Evolutionary conservation across 2,113 vertebrate genomes (phyloP).

Genomic region (Strix uralensis): DNA sequence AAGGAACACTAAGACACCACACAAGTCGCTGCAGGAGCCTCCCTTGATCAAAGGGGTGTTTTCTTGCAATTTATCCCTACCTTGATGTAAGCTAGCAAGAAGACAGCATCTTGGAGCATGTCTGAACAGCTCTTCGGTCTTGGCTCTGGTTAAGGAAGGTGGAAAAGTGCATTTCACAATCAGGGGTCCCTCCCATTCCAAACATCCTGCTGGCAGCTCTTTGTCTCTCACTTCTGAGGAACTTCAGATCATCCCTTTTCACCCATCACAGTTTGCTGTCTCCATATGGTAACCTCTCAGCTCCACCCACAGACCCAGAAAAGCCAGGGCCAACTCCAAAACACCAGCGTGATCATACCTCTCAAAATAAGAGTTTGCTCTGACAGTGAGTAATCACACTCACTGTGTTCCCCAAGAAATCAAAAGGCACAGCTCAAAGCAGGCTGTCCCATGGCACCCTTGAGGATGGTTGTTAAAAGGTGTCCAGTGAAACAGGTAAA

Average conservation of each 20-base stretch:
- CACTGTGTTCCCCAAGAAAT: not conserved
- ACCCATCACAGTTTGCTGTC: not conserved
- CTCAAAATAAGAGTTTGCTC: not conserved
- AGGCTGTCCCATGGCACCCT: not conserved
- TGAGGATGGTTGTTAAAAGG: not conserved
- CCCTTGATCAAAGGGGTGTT: not conserved
- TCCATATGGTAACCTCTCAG: not conserved
- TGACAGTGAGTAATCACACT: accelerated
- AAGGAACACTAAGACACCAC: not conserved
- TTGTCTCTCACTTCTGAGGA: not conserved
- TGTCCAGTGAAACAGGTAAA: not conserved
- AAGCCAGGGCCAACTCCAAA: not conserved
- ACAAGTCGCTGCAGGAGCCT: not conserved
- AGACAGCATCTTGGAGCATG: not conserved
- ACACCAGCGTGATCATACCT: accelerated
- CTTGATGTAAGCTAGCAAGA: not conserved
- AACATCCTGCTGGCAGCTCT: not conserved
- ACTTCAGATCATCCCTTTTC: not conserved
- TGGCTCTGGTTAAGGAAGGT: not conserved
- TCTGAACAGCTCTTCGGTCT: not conserved
- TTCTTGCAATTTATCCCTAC: not conserved
- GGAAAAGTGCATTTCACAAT: slow-evolving; percentile 10
- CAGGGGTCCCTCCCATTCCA: slow-evolving; percentile 22
- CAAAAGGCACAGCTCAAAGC: not conserved
- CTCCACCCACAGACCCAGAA: not conserved